phyloP scores from a whole-genome alignment of 2,888 invertebrate species.

The Polyploca ridens region DNA sequence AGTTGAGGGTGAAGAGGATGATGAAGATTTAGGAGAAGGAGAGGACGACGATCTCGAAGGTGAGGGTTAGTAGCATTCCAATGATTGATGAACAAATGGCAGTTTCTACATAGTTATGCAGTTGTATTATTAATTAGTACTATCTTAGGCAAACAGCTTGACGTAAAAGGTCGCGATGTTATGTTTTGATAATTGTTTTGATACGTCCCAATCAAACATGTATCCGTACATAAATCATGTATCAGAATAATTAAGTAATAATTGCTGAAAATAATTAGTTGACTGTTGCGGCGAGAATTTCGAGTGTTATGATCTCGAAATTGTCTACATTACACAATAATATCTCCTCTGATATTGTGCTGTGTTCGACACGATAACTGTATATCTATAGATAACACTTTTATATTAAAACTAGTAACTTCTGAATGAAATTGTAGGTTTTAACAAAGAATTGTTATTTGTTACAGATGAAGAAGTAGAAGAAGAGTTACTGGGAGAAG shows the following conservation, averaged over 20 bases:
- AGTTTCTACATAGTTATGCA: background rate
- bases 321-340: background rate
- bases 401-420: background rate
- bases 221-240: background rate
- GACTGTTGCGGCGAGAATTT: background rate
- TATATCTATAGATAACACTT: background rate
- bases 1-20: slow-evolving; percentile 86
- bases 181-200: slow-evolving; percentile 9
- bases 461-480: slow-evolving; percentile 82
- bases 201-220: background rate
- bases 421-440: background rate
- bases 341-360: slow-evolving; percentile 1
- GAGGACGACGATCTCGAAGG: slow-evolving; percentile 88
- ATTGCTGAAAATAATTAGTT: background rate
- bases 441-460: slow-evolving; percentile 23
- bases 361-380: background rate
- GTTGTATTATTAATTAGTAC: background rate
- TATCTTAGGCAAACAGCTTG: slow-evolving; percentile 1
- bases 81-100: background rate
- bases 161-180: slow-evolving; percentile 2
- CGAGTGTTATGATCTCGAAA: background rate
- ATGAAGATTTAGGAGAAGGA: slow-evolving; percentile 85
- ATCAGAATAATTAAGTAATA: background rate
- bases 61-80: slow-evolving; percentile 43
- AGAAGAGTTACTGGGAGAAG: slow-evolving; percentile 79